phyloP scores from a whole-genome alignment of 2,113 vertebrate species.

The Labeo rohita region DNA sequence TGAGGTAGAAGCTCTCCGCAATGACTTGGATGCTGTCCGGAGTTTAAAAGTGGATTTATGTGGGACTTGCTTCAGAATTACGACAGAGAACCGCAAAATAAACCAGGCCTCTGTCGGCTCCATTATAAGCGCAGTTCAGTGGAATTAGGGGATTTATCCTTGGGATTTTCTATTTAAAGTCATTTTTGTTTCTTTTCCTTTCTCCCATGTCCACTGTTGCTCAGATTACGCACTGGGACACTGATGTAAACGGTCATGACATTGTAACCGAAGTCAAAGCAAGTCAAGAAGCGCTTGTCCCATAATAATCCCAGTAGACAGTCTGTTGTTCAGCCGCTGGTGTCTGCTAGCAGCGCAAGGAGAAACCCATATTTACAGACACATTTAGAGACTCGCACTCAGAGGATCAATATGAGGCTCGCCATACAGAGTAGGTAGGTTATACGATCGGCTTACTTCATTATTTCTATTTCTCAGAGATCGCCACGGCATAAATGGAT shows the following conservation, averaged over 20 bases:
- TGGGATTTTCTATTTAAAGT: conserved; percentile 46
- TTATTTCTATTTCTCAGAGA: neutral
- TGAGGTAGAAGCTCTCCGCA: conserved; percentile 53
- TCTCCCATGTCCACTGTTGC: conserved; percentile 6
- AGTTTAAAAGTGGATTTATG: conserved; percentile 70
- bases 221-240: conserved; percentile 2
- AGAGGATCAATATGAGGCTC: conserved; percentile 56
- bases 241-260: conserved; percentile 15
- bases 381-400: conserved; percentile 65
- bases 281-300: conserved; percentile 17
- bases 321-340: conserved; percentile 1
- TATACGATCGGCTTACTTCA: neutral
- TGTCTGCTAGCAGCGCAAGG: neutral
- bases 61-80: conserved; percentile 63
- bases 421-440: conserved; percentile 63
- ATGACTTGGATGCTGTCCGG: conserved; percentile 71
- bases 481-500: neutral
- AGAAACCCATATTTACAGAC: neutral
- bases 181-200: conserved; percentile 30
- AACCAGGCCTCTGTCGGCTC: conserved; percentile 52
- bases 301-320: neutral
- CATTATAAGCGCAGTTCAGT: conserved; percentile 54
- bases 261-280: conserved; percentile 15
- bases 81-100: conserved; percentile 52
- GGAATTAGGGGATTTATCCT: conserved; percentile 41